A percentile compares a stretch with the other conserved stretches of the same genome.
Evolutionary conservation across 2,797 vertebrate species (phyloP).

Genomic region (Pangasius larnaudii): DNA sequence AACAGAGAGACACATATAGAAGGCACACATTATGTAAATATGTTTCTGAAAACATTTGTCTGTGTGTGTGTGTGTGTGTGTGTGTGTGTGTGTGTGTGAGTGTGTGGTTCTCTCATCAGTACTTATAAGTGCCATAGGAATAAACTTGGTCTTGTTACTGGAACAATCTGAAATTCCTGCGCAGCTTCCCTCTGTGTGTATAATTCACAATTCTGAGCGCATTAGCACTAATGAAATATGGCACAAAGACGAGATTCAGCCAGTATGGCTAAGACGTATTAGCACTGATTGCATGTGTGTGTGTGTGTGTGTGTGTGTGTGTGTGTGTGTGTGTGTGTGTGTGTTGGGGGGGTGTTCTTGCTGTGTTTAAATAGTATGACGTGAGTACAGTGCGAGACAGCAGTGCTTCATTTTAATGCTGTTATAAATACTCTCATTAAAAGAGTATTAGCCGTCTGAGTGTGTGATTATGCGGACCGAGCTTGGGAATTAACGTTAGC

Average conservation of each 20-base stretch:
- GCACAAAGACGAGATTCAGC: neutral
- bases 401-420: neutral
- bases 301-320: neutral
- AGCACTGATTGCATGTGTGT: neutral
- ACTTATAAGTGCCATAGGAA: neutral
- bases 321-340: neutral
- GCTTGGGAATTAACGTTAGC: neutral
- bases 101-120: neutral
- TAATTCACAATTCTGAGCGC: neutral
- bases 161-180: constrained; percentile 7
- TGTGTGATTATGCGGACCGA: neutral
- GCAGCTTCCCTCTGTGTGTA: neutral
- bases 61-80: neutral
- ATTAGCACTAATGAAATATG: constrained; percentile 2
- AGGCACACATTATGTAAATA: neutral
- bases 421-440: constrained; percentile 45
- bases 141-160: neutral
- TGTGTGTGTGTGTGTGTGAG: neutral
- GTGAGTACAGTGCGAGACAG: neutral
- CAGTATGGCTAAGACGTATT: neutral
- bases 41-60: neutral
- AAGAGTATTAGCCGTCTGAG: constrained; percentile 30
- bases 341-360: neutral
- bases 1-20: neutral
- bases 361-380: constrained; percentile 12